A percentile compares a stretch with the other conserved stretches of the same genome.
Conservation (phyloP, 1,140 invertebrate species). For the Eciton burchellii region DNA sequence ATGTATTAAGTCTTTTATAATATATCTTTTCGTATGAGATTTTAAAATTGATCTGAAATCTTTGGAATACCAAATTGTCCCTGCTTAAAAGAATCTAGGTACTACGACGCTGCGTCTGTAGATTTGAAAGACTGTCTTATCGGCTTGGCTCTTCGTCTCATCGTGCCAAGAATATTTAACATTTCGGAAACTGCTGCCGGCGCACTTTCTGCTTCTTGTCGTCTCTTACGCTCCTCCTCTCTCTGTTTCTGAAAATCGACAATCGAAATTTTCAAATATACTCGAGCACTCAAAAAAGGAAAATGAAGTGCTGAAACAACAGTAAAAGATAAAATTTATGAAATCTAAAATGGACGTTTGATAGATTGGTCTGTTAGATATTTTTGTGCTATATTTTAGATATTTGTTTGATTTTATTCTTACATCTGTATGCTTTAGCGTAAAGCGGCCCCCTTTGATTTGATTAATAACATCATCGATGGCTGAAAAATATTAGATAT, state of each 20-base stretch:
- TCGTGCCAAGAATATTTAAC: conserved; percentile 90
- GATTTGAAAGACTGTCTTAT: conserved; percentile 77
- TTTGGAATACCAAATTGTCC: conserved; percentile 25
- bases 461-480: conserved; percentile 92
- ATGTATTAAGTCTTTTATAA: conserved; percentile 67
- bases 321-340: background rate
- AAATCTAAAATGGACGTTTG: background rate
- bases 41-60: too few species aligned
- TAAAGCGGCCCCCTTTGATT: conserved; percentile 91
- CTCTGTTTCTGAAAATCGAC: conserved; percentile 81
- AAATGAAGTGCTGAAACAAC: background rate
- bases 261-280: conserved; percentile 13
- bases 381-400: background rate
- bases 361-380: background rate
- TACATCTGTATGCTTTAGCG: conserved; percentile 88
- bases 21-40: conserved; percentile 48
- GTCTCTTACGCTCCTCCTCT: conserved; percentile 87
- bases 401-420: conserved; percentile 64
- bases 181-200: conserved; percentile 90
- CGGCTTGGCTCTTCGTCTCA: conserved; percentile 86
- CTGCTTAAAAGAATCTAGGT: conserved; percentile 1
- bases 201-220: conserved; percentile 85
- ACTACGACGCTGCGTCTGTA: conserved; percentile 70
- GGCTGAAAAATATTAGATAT: conserved; percentile 80
- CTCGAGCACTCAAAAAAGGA: background rate